Base-by-base conservation (phyloP, 2,888 invertebrate species). In the Polymixis flavicincta region DNA sequence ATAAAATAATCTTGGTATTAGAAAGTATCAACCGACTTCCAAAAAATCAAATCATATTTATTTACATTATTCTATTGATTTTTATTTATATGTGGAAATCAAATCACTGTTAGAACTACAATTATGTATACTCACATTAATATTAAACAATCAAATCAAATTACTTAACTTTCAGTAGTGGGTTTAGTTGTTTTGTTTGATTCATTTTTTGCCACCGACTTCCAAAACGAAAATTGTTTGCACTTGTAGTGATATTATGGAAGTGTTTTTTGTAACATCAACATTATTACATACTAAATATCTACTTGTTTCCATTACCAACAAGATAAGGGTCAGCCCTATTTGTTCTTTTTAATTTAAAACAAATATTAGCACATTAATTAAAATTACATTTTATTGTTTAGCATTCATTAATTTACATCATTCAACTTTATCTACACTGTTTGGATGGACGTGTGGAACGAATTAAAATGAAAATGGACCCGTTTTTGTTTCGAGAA, bases 401-500 rank as follows among this genome's bases (percentile, higher is more conserved):
- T 17, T 28, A 4, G 19, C 19, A 25, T 64, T 48, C 11, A 59
- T 64, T 54, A 0, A 37, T 54, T 19, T 28, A 28, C 22, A 13
- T 0, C 50, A 76, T 75, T 82, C 32, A 19, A 25, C 14, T 50
- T 82, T 60, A 45, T 75, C 50, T 54, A 9, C 8, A 67, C 64
- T 55, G 42, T 65, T 54, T 11, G 45, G 19, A 32, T 5, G 82
- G 82, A 14, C 60, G 82, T 74, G 82, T 82, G 0, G 7, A 19
- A 17, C 9, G 55, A 25, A 45, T 69, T 60, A 61, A 57, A 64
- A 37, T 42, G 54, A 69, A 69, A 8, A 82, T 79, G 82, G 82
- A 52, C 4, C 9, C 60, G 5, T 32, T 32, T 79, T 75, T 79
- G 66, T 8, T 81, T n/a, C 54, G 68, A 61, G 69, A 79, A 75